Conservation (phyloP, 2,888 invertebrate genomes). For the Trachelus stipa region DNA sequence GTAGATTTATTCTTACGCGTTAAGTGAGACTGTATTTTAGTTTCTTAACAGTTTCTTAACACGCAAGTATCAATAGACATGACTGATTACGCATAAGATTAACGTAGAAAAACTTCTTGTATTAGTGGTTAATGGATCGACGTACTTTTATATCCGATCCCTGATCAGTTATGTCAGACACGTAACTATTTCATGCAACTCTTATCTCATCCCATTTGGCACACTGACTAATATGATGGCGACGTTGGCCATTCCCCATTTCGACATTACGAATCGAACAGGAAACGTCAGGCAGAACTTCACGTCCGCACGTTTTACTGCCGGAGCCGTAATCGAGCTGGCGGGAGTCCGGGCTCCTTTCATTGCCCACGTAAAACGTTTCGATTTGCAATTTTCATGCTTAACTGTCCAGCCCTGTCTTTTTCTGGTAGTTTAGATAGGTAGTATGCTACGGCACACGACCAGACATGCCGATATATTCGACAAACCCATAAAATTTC, state of each 20-base stretch:
- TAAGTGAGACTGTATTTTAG: not conserved
- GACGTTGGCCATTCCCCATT: not conserved
- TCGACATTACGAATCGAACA: conserved; percentile 1
- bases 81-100: not conserved
- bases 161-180: not conserved
- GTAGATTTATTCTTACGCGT: not conserved
- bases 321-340: conserved; percentile 42
- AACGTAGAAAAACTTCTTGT: not conserved
- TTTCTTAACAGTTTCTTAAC: too few relatives aligned
- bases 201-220: not conserved
- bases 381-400: conserved; percentile 57
- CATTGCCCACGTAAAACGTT: conserved; percentile 57
- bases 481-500: not conserved
- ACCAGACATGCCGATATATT: conserved; percentile 19
- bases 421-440: conserved; percentile 43
- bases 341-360: conserved; percentile 43
- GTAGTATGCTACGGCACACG: conserved; percentile 25
- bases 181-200: not conserved
- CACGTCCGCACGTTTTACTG: conserved; percentile 27
- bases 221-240: not conserved
- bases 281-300: conserved; percentile 27
- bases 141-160: not conserved
- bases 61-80: too few relatives aligned
- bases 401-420: conserved; percentile 47
- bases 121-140: not conserved